Conservation (phyloP, 2,113 vertebrate species). For the Clarias macrocephalus region DNA sequence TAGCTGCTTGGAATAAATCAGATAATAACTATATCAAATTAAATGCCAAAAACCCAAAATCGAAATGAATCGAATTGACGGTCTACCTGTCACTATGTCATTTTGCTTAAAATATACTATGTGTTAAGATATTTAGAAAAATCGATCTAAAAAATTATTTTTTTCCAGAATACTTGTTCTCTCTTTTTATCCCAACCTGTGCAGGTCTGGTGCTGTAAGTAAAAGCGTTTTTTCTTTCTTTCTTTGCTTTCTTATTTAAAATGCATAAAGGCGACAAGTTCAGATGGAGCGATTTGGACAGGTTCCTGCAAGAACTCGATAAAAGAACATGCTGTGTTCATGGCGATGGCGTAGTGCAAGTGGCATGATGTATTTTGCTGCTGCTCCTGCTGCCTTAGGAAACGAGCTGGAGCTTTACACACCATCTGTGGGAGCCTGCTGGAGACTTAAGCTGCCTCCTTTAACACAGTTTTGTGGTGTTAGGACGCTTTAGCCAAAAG, state of each 20-base stretch:
- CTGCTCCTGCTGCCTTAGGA: conserved; percentile 26
- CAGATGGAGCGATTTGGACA: neutral
- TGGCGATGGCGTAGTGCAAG: conserved; percentile 31
- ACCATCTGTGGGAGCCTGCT: conserved; percentile 43
- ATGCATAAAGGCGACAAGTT: neutral
- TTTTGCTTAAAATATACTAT: neutral
- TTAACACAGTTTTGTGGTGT: conserved; percentile 29
- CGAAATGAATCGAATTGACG: no score
- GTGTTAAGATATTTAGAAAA: neutral
- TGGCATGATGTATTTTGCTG: conserved; percentile 36
- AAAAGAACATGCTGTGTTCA: conserved; percentile 34
- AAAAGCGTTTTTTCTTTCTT: neutral
- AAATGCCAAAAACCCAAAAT: no score
- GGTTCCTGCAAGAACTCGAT: conserved; percentile 14
- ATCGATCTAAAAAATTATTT: neutral
- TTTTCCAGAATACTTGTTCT: neutral
- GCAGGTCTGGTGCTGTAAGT: neutral
- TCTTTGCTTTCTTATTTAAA: neutral
- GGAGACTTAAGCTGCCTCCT: conserved; percentile 21
- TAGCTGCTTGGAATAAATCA: no score
- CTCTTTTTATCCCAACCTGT: neutral
- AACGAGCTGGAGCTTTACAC: conserved; percentile 34
- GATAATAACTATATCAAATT: no score
- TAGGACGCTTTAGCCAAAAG: conserved; percentile 26
- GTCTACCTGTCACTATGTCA: neutral